Base-by-base conservation (phyloP, 2,797 vertebrate genomes). In the Phataginus tetradactyla region DNA sequence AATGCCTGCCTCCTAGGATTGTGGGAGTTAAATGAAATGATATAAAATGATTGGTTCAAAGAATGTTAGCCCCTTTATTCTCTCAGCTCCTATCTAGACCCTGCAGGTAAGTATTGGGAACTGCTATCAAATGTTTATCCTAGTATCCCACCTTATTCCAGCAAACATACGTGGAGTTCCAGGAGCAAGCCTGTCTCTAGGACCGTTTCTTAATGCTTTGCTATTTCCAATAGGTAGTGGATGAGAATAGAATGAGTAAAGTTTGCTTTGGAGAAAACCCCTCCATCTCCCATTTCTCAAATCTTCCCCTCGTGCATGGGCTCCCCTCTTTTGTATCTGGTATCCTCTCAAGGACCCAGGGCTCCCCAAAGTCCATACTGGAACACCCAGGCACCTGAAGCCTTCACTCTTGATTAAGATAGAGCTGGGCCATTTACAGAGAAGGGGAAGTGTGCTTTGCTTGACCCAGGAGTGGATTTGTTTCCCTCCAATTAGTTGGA, bases 401-500 rank as follows among this genome's bases (percentile, higher is more conserved):
- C 23, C 32, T 92, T 27, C 37, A 27, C 27, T 96, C 59, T 51
- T 78, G 45, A 96, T 89, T 72, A 96, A 78, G 86, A 91, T 39
- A 79, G 66, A 92, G 34, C 27, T 71, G 42, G 20, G 13, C 18
- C 14, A 51, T 69, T 45, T 69, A 57, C 49, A 77, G 66, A 81
- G 80, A 89, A 71, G 90, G 61, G 87, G 34, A 90, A 32, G 87
- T 93, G 74, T 89, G 84, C 71, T 90, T 63, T 9, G 75, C 77
- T 93, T 95, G 84, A 97, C 72, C 79, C 78, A 80, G 37, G 49
- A 95, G 87, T 92, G 69, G 95, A 94, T 96, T 90, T 97, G 94
- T 95, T 97, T 97, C 45, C 53, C 39, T 96, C 86, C 85, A 97
- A 90, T 96, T 97, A 97, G 79, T 93, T 96, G 91, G 84, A 80